These are phyloP conservation scores for Philotrypesis tridentata DNA, from an alignment of 1,140 invertebrate genomes.

Conservation along the genomic window DNA sequence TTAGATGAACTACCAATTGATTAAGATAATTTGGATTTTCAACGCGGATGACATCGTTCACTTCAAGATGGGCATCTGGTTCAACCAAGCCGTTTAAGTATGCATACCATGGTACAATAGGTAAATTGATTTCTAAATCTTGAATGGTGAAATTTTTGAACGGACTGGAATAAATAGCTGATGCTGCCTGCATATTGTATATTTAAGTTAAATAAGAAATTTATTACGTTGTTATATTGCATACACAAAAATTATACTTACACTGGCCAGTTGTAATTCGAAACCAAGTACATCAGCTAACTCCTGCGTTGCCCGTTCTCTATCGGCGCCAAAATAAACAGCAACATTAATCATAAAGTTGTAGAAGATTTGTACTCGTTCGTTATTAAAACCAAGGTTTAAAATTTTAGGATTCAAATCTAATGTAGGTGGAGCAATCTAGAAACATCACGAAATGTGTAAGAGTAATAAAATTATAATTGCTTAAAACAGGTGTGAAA, in stretches of 20 bases:
- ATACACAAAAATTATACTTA: conserved; percentile 56
- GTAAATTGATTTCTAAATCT: neutral
- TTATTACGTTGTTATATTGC: neutral
- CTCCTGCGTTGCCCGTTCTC: neutral
- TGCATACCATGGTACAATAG: neutral
- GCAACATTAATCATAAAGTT: neutral
- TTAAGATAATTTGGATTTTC: neutral
- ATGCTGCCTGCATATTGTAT: neutral
- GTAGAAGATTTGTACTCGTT: neutral
- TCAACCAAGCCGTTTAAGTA: neutral
- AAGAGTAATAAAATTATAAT: neutral
- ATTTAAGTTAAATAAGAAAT: neutral
- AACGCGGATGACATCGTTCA: neutral
- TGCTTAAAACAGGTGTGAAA: too few relatives aligned
- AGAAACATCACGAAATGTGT: neutral
- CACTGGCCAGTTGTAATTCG: neutral
- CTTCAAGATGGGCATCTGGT: neutral
- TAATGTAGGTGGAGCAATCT: neutral
- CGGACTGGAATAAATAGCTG: neutral
- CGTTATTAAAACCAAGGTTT: neutral
- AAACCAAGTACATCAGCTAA: neutral
- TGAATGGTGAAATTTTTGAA: neutral
- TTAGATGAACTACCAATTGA: neutral
- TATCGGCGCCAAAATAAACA: neutral
- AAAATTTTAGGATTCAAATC: neutral